Base-by-base conservation (phyloP, 1,140 invertebrate genomes). In the Ridgeia piscesae region DNA sequence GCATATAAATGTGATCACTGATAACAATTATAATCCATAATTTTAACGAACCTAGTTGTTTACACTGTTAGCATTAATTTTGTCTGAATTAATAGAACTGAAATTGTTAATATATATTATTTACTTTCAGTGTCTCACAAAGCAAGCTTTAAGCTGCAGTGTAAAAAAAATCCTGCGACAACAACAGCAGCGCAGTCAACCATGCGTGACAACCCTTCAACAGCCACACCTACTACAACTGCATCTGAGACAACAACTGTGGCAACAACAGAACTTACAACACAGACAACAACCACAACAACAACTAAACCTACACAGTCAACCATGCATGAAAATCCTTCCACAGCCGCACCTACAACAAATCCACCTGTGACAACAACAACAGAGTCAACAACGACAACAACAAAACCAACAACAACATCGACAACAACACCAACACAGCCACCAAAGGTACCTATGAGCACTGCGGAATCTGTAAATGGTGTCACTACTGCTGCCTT, bases 91-190 rank as follows among this genome's bases (percentile, higher is more conserved):
- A 42, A 42, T 11, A 4, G 58, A 77, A 77, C 27, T 77, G 14
- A 21, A 77, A 77, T 77, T 9, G 11, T 42, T 11, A 42, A 42
- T 42, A 17, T 77, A 77, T 77, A 4, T 77, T 77, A 31, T 4
- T 77, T 77, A 77, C 58, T 77, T 77, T 77, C 58, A 77, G 58
- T 77, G 58, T 77, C 58, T 77, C 58, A 77, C 58, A 77, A 77
- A 31, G 58, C 58, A 77, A 77, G 58, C 58, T 77, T 77, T 77
- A 77, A 77, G 17, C 58, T 77, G 58, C 58, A 77, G 58, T 77
- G 58, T 21, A 77, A 31, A 17, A 77, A 21, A 9, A 77, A 77
- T 77, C 58, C 58, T 27, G 58, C 27, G 58, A 77, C 58, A 77
- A 77, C 58, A 77, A 77, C 58, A 77, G 27, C 58, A 21, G 58